Base-by-base conservation (phyloP, 2,797 vertebrate species). In the Pipistrellus nathusii region DNA sequence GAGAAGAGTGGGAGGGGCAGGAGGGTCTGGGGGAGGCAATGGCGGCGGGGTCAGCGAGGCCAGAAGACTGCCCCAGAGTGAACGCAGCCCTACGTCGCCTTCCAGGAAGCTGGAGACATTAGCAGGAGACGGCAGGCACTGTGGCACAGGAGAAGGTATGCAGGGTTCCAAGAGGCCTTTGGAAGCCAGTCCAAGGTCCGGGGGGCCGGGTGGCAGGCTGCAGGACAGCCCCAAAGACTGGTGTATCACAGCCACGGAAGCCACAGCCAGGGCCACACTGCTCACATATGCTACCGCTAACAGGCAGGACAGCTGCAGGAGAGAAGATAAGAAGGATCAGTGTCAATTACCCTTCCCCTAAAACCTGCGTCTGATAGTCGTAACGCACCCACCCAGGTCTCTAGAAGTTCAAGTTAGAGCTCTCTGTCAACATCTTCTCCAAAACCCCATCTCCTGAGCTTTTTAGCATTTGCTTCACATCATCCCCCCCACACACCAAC, bases 211-310 rank as follows among this genome's bases (percentile, higher is more conserved):
- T 27, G 89, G 96, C 23, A 92, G 94, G 76, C 80, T 0, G 1
- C 96, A 98, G 83, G 97, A 98, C 92, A 97, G 57, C 62, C 98
- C 98, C 76, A 98, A 76, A 3, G 99, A 99, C 91, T 99, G 99
- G 85, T 99, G 99, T 69, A 99, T 95, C 44, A 99, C 97, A 0
- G 99, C 97, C 5, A 99, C 98, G 0, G 99, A 98, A 53, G 99
- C 98, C 4, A 99, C 99, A 21, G 99, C 97, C 12, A 99, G 98
- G 0, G 99, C 99, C 1, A 99, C 98, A 10, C 99, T 98, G 0
- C 99, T 99, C 95, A 99, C 98, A 88, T 99, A 99, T 38, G 99
- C 98, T 93, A 99, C 97, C 0, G 99, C 98, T 76, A 99, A 98
- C 97, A 99, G 98, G 94, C 99, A 99, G 89, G 99, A 99, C 55